A percentile compares a stretch with the other conserved stretches of the same genome.
phyloP scores from a whole-genome alignment of 2,888 invertebrate genomes.

The Herminia tarsipennalis region DNA sequence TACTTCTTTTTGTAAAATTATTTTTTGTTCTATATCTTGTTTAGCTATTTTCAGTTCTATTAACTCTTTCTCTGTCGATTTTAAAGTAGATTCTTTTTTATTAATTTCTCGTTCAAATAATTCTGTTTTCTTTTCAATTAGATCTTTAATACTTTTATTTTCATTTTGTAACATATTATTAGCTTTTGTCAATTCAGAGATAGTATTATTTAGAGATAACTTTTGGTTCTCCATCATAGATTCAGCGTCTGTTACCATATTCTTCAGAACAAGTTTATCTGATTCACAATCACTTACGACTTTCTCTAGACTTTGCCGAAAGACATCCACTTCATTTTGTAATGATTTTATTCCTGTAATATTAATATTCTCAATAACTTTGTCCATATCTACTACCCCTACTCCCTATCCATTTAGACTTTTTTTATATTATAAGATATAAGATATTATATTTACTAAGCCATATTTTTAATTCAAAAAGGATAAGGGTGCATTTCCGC shows the following conservation, averaged over 20 bases:
- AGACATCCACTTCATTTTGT: conserved; percentile 57
- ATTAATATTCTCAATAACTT: background rate
- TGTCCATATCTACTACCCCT: too few relatives aligned
- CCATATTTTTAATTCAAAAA: too few relatives aligned
- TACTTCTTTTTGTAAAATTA: conserved; percentile 31
- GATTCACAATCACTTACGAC: conserved; percentile 64
- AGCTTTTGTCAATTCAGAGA: conserved; percentile 50
- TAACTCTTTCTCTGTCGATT: conserved; percentile 41
- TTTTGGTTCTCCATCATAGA: conserved; percentile 71
- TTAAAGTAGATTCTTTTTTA: conserved; percentile 45
- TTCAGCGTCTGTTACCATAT: conserved; percentile 69
- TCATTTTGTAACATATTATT: conserved; percentile 52
- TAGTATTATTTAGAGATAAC: conserved; percentile 48
- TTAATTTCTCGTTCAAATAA: conserved; percentile 38
- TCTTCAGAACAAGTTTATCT: conserved; percentile 62
- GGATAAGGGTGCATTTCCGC: too few relatives aligned
- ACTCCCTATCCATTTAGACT: too few relatives aligned
- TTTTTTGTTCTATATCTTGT: conserved; percentile 29
- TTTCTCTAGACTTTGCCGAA: conserved; percentile 59
- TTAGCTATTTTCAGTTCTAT: conserved; percentile 37
- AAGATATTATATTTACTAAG: too few relatives aligned
- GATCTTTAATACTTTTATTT: conserved; percentile 40
- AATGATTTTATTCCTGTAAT: conserved; percentile 54
- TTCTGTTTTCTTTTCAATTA: conserved; percentile 37
- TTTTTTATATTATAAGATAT: too few relatives aligned